Evolutionary conservation across 2,888 invertebrate species (phyloP), one percentile per base, ranked within the genome.

Genomic region (Magallana nippona): DNA sequence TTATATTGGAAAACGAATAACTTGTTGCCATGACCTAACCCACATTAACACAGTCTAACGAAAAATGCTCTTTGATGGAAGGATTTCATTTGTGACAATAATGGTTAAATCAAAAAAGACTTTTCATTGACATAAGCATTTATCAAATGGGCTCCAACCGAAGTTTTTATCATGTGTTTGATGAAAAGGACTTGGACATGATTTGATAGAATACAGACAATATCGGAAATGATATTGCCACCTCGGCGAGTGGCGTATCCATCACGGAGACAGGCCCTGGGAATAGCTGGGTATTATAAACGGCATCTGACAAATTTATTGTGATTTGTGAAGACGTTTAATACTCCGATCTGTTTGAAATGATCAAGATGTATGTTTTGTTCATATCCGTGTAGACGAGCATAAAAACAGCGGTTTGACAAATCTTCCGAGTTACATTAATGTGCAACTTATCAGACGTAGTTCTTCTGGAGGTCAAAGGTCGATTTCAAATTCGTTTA

Each of bases 141-240:
- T 71, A 71, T 71, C 71, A 71, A 71, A 71, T 15, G 71, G 71
- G 71, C 71, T 71, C 71, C 71, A 71, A 32, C 32, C 71, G 55
- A 17, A 27, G 44, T 56, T 71, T 44, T 82, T 71, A 82, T 82
- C 60, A 77, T 82, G 71, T 82, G 60, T 19, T 60, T 63, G 82
- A 82, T 60, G 82, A 63, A 82, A 55, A 55, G 71, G 82, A 82
- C 82, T 56, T 62, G 56, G 83, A 80, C 80, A 80, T 80, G 58
- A 78, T 81, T 78, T 84, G 84, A 84, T 84, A 81, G 84, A 81
- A 84, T 81, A 81, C 84, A 84, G 84, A 84, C 84, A 81, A 84
- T 81, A 81, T 81, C 58, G 81, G 78, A 79, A 58, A 81, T 81
- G 81, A 84, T 81, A 78, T 81, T 84, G 84, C 58, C 81, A 63